phyloP scores from a whole-genome alignment of 37 sponge, comb jelly and placozoan species.

The Ianthella basta region DNA sequence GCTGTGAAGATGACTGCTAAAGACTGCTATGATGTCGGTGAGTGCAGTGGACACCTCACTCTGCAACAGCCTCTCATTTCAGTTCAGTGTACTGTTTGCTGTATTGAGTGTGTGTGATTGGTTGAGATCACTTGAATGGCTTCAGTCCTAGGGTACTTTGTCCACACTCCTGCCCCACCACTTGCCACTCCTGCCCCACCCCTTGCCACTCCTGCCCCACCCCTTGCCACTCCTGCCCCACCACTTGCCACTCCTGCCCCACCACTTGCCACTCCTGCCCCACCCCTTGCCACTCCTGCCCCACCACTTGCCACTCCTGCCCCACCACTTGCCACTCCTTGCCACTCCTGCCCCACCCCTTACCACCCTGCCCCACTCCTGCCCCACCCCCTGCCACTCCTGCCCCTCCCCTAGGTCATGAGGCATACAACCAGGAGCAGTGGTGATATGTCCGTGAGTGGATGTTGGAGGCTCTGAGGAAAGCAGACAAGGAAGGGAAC shows the following conservation, averaged over 20 bases:
- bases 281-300: no score
- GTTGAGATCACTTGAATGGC: neutral
- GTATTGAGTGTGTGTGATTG: no score
- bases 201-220: no score
- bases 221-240: no score
- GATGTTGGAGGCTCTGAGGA: conserved; percentile 77
- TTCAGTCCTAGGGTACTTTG: no score
- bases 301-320: neutral
- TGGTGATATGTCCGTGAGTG: conserved; percentile 62
- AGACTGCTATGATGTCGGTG: conserved; percentile 12
- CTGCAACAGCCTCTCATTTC: neutral
- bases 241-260: no score
- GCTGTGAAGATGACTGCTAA: neutral
- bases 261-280: no score
- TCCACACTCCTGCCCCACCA: no score
- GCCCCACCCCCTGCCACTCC: neutral
- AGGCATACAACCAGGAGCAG: conserved; percentile 55
- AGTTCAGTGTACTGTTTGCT: no score
- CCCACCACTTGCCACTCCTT: neutral
- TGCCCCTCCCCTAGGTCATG: no score
- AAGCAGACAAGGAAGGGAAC: conserved; percentile 29
- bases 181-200: no score
- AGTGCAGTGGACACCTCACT: neutral
- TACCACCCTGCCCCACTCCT: neutral
- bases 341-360: neutral